These are phyloP conservation scores for Platycnemis pennipes DNA, from an alignment of 2,888 invertebrate genomes.

Conservation along the genomic window DNA sequence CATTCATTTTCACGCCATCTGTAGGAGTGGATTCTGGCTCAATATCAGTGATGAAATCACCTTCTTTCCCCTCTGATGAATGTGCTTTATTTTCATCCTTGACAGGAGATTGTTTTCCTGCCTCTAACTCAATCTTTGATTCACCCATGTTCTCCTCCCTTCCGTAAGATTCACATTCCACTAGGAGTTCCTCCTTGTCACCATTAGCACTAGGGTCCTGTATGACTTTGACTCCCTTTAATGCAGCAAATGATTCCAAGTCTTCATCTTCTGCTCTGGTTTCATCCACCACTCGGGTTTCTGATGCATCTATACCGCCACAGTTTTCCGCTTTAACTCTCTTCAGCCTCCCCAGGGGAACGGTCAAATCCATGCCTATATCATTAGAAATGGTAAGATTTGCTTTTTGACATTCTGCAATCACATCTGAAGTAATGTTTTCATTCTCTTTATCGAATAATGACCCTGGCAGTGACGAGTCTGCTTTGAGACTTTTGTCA, in stretches of 20 bases:
- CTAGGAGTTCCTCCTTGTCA: neutral
- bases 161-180: neutral
- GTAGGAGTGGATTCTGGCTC: neutral
- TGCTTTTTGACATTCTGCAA: neutral
- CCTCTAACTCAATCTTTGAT: neutral
- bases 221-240: neutral
- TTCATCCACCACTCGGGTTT: neutral
- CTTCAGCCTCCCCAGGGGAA: neutral
- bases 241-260: neutral
- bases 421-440: neutral
- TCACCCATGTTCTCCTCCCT: neutral
- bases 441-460: neutral
- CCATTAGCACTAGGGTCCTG: neutral
- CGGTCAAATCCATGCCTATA: conserved; percentile 23
- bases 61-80: neutral
- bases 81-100: neutral
- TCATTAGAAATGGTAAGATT: neutral
- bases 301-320: neutral
- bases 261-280: neutral
- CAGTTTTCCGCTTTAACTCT: neutral
- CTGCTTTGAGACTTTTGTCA: neutral
- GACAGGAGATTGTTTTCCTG: neutral
- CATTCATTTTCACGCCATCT: neutral
- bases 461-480: neutral
- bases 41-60: neutral